Conservation (phyloP, 35 echinoderm and acorn worm species). For the Hemicentrotus pulcherrimus region DNA sequence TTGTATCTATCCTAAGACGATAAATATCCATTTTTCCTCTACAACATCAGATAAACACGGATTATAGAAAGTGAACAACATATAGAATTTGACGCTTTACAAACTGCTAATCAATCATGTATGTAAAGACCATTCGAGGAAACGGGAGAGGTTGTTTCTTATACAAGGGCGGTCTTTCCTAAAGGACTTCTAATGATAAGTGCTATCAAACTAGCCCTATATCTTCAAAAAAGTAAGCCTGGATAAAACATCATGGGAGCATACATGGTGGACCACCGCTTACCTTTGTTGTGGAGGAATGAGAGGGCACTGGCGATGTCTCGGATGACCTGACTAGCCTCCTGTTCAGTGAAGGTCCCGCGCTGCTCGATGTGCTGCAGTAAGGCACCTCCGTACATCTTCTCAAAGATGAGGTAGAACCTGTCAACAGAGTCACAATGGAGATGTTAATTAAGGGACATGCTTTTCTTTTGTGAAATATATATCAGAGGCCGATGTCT, state of each 20-base stretch:
- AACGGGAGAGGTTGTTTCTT: too few species aligned
- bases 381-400: slow-evolving; percentile 95
- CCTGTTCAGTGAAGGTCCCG: slow-evolving; percentile 89
- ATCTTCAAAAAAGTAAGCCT: too few species aligned
- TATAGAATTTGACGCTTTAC: too few species aligned
- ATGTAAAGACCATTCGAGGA: too few species aligned
- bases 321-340: slow-evolving; percentile 87
- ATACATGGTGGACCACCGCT: not conserved
- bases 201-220: too few species aligned
- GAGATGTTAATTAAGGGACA: not conserved
- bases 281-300: slow-evolving; percentile 99
- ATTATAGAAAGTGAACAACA: too few species aligned
- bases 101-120: too few species aligned
- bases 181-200: too few species aligned
- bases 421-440: slow-evolving; percentile 48
- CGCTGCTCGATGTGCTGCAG: slow-evolving; percentile 93
- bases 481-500: not conserved
- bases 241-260: too few species aligned
- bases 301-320: slow-evolving; percentile 93
- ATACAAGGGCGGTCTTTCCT: too few species aligned
- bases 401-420: slow-evolving; percentile 97
- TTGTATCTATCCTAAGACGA: not conserved
- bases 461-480: not conserved
- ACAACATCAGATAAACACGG: too few species aligned
- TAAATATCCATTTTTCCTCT: too few species aligned